Conservation (phyloP, 2,797 vertebrate species). For the Gymnothorax javanicus region DNA sequence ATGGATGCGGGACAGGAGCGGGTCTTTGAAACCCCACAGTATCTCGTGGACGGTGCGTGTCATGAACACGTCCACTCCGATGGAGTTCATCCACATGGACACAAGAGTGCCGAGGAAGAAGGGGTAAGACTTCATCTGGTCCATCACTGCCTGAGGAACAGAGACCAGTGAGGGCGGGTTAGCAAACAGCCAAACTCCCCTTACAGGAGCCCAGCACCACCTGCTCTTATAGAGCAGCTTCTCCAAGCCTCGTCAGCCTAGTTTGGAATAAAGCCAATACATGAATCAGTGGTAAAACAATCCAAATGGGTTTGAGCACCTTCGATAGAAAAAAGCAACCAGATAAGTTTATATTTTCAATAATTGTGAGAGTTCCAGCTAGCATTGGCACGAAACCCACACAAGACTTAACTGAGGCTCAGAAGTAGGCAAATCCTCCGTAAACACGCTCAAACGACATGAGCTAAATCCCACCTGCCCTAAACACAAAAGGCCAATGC, state of each 20-base stretch:
- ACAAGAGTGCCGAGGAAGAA: constrained; percentile 61
- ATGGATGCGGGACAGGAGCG: constrained; percentile 69
- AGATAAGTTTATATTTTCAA: too few species aligned
- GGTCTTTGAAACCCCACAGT: constrained; percentile 81
- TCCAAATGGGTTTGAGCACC: neutral
- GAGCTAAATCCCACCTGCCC: neutral
- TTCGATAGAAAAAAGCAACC: too few species aligned
- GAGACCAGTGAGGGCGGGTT: neutral
- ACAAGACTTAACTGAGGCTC: neutral
- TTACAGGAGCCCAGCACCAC: neutral
- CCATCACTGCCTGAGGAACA: constrained; percentile 69
- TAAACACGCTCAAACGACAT: neutral
- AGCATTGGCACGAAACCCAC: neutral
- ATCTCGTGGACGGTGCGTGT: constrained; percentile 74
- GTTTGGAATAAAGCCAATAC: too few species aligned
- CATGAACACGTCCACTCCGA: constrained; percentile 68
- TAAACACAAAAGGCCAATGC: neutral
- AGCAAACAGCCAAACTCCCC: neutral
- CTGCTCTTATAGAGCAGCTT: neutral
- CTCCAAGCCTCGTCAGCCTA: neutral
- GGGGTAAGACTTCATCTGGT: constrained; percentile 69
- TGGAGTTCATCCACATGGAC: constrained; percentile 62
- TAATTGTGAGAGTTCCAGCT: too few species aligned
- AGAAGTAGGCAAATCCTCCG: neutral
- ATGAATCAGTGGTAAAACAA: neutral